These are phyloP conservation scores for Columba janthina DNA, from an alignment of 2,113 vertebrate genomes.

Conservation along the genomic window DNA sequence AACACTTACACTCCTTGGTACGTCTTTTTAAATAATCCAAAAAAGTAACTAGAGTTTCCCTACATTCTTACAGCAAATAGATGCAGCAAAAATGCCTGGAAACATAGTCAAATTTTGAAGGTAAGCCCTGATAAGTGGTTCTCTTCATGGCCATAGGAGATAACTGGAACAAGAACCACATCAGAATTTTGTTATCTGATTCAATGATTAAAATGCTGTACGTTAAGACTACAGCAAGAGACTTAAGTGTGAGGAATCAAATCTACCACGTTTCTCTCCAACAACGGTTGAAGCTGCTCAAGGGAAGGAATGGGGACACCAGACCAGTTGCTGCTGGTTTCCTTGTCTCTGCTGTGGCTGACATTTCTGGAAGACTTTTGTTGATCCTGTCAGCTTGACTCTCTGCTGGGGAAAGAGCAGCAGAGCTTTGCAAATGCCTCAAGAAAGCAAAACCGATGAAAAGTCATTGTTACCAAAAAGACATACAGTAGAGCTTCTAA, in stretches of 20 bases:
- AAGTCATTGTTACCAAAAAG: neutral
- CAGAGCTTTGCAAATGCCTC: neutral
- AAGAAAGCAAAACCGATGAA: neutral
- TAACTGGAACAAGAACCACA: neutral
- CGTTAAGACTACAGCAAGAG: neutral
- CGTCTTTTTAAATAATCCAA: neutral
- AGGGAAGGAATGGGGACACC: neutral
- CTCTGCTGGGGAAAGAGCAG: neutral
- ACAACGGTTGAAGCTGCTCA: neutral
- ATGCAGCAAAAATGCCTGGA: neutral
- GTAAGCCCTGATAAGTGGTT: neutral
- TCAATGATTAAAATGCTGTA: neutral
- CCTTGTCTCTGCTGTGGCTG: neutral
- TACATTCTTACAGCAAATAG: neutral
- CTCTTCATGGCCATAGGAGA: neutral
- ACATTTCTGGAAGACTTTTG: neutral
- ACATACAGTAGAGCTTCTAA: neutral
- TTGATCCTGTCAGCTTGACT: neutral
- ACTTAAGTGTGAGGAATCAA: neutral
- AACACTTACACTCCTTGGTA: neutral
- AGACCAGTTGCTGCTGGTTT: neutral
- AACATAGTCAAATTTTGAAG: neutral
- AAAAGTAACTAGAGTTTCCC: neutral
- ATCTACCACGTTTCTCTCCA: neutral
- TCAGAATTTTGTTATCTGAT: neutral